Conservation (phyloP, 1,140 invertebrate species). For the Zaprionus inermis region DNA sequence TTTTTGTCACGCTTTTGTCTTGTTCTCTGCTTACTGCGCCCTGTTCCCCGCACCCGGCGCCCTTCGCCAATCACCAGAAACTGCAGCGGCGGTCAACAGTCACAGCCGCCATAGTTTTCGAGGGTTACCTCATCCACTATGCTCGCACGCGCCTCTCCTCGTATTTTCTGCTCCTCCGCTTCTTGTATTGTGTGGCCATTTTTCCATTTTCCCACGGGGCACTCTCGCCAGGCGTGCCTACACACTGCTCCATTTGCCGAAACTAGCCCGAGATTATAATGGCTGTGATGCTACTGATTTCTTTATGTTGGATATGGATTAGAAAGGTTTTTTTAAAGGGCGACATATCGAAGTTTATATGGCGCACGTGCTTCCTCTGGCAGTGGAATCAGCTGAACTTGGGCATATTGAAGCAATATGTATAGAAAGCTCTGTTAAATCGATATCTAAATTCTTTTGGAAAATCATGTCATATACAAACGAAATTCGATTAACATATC, state of each 20-base stretch:
- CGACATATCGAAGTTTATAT: too few relatives aligned
- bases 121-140: neutral
- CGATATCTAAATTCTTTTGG: too few relatives aligned
- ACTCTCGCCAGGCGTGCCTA: too few relatives aligned
- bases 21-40: neutral
- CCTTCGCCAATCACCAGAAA: constrained; percentile 52
- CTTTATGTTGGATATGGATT: neutral
- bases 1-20: constrained; percentile 72
- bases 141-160: neutral
- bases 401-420: neutral
- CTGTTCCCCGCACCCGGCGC: neutral
- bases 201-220: too few relatives aligned
- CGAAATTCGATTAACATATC: too few relatives aligned
- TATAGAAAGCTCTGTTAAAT: neutral
- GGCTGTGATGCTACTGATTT: neutral
- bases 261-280: neutral
- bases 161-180: neutral
- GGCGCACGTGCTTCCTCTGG: too few relatives aligned
- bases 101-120: constrained; percentile 36
- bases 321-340: too few relatives aligned
- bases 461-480: too few relatives aligned
- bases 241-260: too few relatives aligned
- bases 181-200: neutral
- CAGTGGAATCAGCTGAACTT: neutral
- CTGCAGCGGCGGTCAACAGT: constrained; percentile 67